Evolutionary conservation across 2,888 invertebrate species (phyloP), one percentile per base, ranked within the genome.

Genomic region (Orchesella flavescens): DNA sequence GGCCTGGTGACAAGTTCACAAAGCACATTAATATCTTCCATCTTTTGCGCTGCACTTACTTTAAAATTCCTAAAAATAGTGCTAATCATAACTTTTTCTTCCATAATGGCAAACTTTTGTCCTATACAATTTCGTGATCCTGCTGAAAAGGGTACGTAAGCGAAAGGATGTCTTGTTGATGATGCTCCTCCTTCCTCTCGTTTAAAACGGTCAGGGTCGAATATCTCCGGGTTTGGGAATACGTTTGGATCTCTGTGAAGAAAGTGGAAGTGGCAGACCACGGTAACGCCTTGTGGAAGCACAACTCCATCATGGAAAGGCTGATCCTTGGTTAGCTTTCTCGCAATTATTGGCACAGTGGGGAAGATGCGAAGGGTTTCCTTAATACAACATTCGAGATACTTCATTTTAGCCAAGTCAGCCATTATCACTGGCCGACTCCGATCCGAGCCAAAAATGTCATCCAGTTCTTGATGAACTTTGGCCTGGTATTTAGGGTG

Each of bases 1-100:
- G 93, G 93, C 84, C 93, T 90, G 55, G 93, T 89, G 75, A 93
- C 92, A 13, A 93, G 89, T 89, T 93, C 93, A 73, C n/a, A n/a
- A n/a, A n/a, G n/a, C n/a, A n/a, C n/a, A n/a, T n/a, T n/a, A n/a
- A n/a, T n/a, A n/a, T 93, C 92, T 86, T 93, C 93, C 34, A 92
- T 90, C 61, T 91, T 90, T 88, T 93, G 93, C 4, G 91, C 89
- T 0, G 93, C 90, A 89, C 91, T 91, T 23, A 93, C 90, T 86
- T 90, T 90, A 89, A 92, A 93, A 86, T 91, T 91, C 55, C 93
- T 90, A 82, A 93, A 89, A 9, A 93, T 90, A 7, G 91, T 90
- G 0, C 93, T 92, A 24, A 93, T 89, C 19, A 93, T 91, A 0
- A 91, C 91, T 89, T 92, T 92, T 88, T 92, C 92, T 89, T 92